A percentile compares a stretch with the other conserved stretches of the same genome.
phyloP scores from a whole-genome alignment of 2,797 vertebrate genomes.

The Phalanger gymnotis region DNA sequence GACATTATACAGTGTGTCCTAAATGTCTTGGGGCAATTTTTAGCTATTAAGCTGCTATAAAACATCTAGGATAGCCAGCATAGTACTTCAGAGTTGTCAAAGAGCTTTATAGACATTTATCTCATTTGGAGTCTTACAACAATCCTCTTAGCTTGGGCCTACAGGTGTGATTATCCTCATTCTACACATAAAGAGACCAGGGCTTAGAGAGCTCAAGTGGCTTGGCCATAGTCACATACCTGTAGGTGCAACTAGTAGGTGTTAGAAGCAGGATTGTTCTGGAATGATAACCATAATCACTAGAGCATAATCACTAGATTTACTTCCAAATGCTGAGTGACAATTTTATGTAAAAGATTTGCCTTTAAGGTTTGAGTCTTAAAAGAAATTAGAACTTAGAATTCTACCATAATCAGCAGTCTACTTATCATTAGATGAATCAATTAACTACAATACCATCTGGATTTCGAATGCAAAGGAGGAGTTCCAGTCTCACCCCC shows the following conservation, averaged over 20 bases:
- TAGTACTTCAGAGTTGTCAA: background rate
- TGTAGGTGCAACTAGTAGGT: too few relatives aligned
- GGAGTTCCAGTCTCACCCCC: background rate
- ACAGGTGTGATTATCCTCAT: too few relatives aligned
- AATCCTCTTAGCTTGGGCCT: too few relatives aligned
- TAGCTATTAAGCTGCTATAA: background rate
- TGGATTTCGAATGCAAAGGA: background rate
- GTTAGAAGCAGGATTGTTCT: background rate
- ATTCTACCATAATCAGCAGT: background rate
- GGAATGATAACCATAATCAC: background rate
- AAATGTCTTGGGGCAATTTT: background rate
- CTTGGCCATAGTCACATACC: too few relatives aligned
- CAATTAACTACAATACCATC: background rate
- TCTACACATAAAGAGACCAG: too few relatives aligned
- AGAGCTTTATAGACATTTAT: too few relatives aligned
- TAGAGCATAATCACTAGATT: background rate
- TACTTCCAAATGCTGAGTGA: background rate
- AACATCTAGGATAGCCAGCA: background rate
- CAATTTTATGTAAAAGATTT: background rate
- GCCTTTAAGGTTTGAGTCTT: background rate
- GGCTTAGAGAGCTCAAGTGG: too few relatives aligned
- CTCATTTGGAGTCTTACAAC: too few relatives aligned
- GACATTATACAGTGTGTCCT: background rate
- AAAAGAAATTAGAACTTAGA: background rate
- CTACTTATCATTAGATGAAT: background rate